A percentile compares a stretch with the other conserved stretches of the same genome.
These are phyloP conservation scores for Poeciliopsis gracilis DNA, from an alignment of 2,797 vertebrate genomes.

Conservation along the genomic window DNA sequence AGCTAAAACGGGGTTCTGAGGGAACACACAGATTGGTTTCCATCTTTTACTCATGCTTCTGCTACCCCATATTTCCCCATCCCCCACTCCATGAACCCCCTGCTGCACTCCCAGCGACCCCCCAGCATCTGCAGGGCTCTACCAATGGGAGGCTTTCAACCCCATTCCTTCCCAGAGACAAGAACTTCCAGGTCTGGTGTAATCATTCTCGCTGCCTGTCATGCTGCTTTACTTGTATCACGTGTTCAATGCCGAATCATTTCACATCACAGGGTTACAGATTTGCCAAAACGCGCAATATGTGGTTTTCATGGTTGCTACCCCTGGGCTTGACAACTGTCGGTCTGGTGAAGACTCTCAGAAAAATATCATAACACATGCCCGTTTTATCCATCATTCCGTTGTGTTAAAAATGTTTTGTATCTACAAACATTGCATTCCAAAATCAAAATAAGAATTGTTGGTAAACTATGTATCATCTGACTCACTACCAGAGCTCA, in stretches of 20 bases:
- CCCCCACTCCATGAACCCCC: constrained; percentile 51
- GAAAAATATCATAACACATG: constrained; percentile 3
- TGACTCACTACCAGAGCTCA: constrained; percentile 24
- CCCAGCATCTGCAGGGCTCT: constrained; percentile 73
- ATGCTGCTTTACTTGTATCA: constrained; percentile 72
- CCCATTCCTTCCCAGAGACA: constrained; percentile 80
- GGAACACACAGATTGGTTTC: constrained; percentile 47
- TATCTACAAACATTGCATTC: constrained; percentile 7
- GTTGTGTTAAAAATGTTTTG: background rate
- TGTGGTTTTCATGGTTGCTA: constrained; percentile 60
- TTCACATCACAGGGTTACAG: constrained; percentile 57
- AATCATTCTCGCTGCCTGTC: constrained; percentile 61
- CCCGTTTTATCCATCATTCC: constrained; percentile 19
- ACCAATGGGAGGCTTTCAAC: constrained; percentile 74
- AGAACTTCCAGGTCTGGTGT: constrained; percentile 63
- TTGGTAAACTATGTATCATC: background rate
- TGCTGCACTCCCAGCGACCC: constrained; percentile 58
- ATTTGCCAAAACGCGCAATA: constrained; percentile 58
- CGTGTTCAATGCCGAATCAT: constrained; percentile 52
- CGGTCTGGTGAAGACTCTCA: constrained; percentile 37
- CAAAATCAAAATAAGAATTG: constrained; percentile 35
- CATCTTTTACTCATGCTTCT: constrained; percentile 53
- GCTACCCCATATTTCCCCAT: constrained; percentile 50
- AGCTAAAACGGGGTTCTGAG: constrained; percentile 47
- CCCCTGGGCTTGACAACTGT: constrained; percentile 45